These are phyloP conservation scores for Andrena fulva DNA, from an alignment of 2,888 invertebrate genomes.

Conservation along the genomic window DNA sequence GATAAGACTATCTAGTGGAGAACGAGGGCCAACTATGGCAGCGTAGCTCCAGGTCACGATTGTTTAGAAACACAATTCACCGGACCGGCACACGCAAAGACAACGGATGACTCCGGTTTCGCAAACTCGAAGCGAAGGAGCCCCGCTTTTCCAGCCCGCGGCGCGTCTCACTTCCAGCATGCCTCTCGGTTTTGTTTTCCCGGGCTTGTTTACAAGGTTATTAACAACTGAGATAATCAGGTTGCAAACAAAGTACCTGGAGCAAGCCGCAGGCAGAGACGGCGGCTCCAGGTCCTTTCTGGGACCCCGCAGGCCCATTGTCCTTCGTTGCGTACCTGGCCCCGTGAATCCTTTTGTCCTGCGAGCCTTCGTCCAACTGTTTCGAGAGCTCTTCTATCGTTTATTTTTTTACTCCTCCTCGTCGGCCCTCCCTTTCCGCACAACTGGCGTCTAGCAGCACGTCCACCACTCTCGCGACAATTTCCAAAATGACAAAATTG, in stretches of 20 bases:
- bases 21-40: neutral
- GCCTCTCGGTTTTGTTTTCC: conserved; percentile 49
- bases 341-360: conserved; percentile 66
- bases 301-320: conserved; percentile 59
- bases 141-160: neutral
- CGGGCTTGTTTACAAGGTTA: conserved; percentile 65
- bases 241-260: conserved; percentile 72
- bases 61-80: neutral
- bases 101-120: conserved; percentile 13
- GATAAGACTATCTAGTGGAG: neutral
- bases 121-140: neutral
- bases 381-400: conserved; percentile 55
- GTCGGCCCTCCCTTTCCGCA: conserved; percentile 23
- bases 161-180: conserved; percentile 16
- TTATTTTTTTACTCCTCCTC: conserved; percentile 47
- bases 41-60: neutral
- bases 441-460: neutral
- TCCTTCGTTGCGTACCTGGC: conserved; percentile 65
- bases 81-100: neutral
- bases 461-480: conserved; percentile 15
- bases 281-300: conserved; percentile 33
- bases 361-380: conserved; percentile 58
- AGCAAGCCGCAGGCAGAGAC: conserved; percentile 42
- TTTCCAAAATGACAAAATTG: neutral
- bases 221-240: conserved; percentile 71